phyloP scores from a whole-genome alignment of 1,140 invertebrate genomes.

The Musca vetustissima region DNA sequence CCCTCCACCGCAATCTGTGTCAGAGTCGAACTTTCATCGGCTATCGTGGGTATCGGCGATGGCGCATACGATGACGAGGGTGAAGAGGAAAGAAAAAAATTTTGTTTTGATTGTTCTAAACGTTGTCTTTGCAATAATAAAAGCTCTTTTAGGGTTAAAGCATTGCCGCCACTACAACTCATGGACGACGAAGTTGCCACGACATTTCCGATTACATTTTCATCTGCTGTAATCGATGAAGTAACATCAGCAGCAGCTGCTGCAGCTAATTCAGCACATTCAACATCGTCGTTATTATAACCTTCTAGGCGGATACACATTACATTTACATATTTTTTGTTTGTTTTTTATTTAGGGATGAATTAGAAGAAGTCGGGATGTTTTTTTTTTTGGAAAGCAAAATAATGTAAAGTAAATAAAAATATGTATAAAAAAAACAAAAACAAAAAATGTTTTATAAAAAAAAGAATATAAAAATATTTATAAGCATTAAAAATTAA shows the following conservation, averaged over 20 bases:
- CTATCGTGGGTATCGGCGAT: slow-evolving; percentile 41
- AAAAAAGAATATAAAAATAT: slow-evolving; percentile 6
- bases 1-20: slow-evolving; percentile 23
- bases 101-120: slow-evolving; percentile 52
- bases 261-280: not conserved
- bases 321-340: slow-evolving; percentile 21
- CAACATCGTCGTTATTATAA: slow-evolving; percentile 6
- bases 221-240: not conserved
- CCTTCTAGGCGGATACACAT: slow-evolving; percentile 33
- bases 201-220: not conserved
- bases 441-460: not conserved
- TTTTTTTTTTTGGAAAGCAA: slow-evolving; percentile 16
- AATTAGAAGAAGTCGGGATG: too few relatives aligned
- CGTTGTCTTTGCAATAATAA: slow-evolving; percentile 50
- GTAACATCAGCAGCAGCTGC: not conserved
- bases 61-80: slow-evolving; percentile 46
- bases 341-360: not conserved
- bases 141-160: slow-evolving; percentile 45
- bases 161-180: slow-evolving; percentile 27
- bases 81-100: slow-evolving; percentile 54
- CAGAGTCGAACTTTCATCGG: slow-evolving; percentile 35
- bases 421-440: too few relatives aligned
- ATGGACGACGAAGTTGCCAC: slow-evolving; percentile 36
- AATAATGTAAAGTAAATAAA: too few relatives aligned
- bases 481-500: not conserved